Percentiles rank a stretch among this genome's conserved stretches.
Conservation (phyloP, 2,113 vertebrate species). For the Acanthisitta chloris region DNA sequence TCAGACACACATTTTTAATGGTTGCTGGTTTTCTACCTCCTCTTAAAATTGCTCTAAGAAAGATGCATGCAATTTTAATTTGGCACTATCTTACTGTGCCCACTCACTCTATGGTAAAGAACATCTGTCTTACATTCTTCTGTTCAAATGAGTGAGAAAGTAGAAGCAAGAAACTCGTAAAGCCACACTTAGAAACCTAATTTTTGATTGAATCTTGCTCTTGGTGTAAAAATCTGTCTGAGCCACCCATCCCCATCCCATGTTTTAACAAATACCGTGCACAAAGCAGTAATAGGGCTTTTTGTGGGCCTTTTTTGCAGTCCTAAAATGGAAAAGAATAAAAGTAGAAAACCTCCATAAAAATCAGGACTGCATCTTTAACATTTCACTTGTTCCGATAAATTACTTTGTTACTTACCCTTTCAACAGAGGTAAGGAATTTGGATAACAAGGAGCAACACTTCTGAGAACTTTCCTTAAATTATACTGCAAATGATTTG, state of each 20-base stretch:
- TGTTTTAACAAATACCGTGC: not conserved
- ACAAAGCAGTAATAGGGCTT: not conserved
- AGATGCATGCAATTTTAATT: not conserved
- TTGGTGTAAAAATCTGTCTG: not conserved
- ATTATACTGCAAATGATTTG: not conserved
- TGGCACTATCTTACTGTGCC: not conserved
- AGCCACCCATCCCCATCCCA: too few species aligned
- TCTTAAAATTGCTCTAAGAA: not conserved
- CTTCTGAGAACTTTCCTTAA: not conserved
- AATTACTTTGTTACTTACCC: not conserved
- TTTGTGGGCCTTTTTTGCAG: not conserved
- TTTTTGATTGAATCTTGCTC: not conserved
- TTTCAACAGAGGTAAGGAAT: not conserved
- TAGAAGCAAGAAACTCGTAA: not conserved
- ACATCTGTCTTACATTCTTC: not conserved
- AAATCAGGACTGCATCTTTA: not conserved
- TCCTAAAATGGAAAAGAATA: not conserved
- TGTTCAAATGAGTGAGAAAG: not conserved
- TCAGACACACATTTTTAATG: not conserved
- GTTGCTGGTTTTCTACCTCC: not conserved
- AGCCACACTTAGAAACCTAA: not conserved
- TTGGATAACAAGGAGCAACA: not conserved
- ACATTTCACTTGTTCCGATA: not conserved
- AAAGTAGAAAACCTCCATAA: rapidly evolving
- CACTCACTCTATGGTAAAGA: not conserved